Evolutionary conservation across 2,888 invertebrate genomes (phyloP).

Genomic region (Nemoura dubitans): DNA sequence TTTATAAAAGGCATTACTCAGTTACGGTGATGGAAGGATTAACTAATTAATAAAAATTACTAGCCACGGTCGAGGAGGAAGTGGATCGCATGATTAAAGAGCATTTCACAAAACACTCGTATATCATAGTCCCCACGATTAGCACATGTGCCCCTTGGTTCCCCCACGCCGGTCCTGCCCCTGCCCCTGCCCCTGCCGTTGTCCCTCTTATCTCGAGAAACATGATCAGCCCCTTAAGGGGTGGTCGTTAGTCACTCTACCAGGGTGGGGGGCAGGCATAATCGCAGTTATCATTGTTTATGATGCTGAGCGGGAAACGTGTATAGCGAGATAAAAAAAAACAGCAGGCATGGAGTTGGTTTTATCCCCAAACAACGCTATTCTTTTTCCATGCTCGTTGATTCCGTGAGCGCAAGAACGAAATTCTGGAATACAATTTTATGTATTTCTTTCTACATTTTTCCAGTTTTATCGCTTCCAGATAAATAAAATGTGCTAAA

Average conservation of each 20-base stretch:
- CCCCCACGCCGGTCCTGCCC: background rate
- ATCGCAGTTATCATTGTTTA: constrained; percentile 12
- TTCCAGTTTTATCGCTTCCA: background rate
- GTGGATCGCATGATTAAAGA: background rate
- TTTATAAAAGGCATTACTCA: background rate
- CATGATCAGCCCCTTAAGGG: constrained; percentile 12
- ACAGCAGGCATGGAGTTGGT: background rate
- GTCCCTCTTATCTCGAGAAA: background rate
- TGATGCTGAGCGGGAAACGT: background rate
- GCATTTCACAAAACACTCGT: background rate
- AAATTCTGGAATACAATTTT: background rate
- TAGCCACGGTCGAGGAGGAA: background rate
- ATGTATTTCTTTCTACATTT: background rate
- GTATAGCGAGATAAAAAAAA: background rate
- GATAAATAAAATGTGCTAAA: background rate
- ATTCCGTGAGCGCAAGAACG: background rate
- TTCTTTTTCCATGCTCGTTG: background rate
- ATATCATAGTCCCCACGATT: background rate
- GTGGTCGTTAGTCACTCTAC: background rate
- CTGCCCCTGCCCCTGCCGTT: background rate
- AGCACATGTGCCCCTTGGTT: background rate
- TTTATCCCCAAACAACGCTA: background rate
- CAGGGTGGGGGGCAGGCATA: background rate
- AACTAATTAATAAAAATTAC: constrained; percentile 5
- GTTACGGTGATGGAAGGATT: background rate